These are phyloP conservation scores for Thinocorus orbignyianus DNA, from an alignment of 2,113 vertebrate genomes.

Conservation along the genomic window DNA sequence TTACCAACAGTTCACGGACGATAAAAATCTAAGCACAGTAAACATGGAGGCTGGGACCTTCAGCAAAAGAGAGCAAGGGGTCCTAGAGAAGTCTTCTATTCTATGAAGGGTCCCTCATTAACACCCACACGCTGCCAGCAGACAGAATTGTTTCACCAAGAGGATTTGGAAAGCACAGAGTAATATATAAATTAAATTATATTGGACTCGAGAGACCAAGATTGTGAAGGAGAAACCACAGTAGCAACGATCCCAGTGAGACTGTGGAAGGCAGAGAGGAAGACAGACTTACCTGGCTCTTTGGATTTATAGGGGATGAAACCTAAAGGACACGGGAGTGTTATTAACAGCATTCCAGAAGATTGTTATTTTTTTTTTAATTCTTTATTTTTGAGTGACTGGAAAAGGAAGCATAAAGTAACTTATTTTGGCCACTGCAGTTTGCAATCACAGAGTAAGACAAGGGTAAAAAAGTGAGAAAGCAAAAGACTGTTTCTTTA, in stretches of 20 bases:
- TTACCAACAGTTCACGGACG: neutral
- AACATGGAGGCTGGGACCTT: neutral
- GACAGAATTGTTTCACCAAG: neutral
- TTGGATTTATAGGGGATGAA: neutral
- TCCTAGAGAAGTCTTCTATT: neutral
- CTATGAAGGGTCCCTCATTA: neutral
- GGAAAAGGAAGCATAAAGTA: neutral
- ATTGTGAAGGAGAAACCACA: neutral
- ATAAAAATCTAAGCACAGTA: neutral
- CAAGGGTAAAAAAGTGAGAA: neutral
- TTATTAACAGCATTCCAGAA: neutral
- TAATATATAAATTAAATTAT: neutral
- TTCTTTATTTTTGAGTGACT: neutral
- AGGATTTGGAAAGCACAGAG: neutral
- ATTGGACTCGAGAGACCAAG: neutral
- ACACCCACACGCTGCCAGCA: neutral
- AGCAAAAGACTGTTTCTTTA: neutral
- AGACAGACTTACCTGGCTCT: rapidly evolving
- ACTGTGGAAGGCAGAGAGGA: neutral
- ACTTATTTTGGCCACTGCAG: neutral
- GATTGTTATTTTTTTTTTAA: neutral
- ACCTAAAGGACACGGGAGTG: neutral
- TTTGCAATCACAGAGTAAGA: neutral
- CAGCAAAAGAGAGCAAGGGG: neutral
- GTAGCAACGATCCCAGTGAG: neutral